Evolutionary conservation across 2,113 vertebrate genomes (phyloP).

Genomic region (Balaeniceps rex): DNA sequence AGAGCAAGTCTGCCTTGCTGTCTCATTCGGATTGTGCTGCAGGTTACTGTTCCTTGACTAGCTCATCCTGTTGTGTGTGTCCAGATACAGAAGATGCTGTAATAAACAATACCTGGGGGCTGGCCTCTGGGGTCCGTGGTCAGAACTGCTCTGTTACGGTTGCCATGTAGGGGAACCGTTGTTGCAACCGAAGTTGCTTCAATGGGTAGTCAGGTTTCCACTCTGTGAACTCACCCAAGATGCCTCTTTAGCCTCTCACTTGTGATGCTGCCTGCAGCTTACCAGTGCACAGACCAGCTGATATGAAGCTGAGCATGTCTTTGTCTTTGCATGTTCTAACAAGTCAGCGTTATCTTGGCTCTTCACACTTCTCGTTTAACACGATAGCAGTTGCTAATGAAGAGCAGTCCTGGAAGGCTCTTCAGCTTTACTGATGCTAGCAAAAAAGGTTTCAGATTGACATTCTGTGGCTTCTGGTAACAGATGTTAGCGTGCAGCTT

Average conservation of each 20-base stretch:
- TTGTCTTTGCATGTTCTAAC: not conserved
- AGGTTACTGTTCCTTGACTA: not conserved
- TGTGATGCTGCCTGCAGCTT: not conserved
- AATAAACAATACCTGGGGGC: not conserved
- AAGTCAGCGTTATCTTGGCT: not conserved
- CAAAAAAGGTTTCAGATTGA: not conserved
- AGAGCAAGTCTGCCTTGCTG: not conserved
- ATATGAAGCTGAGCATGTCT: not conserved
- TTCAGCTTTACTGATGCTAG: not conserved
- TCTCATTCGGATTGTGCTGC: not conserved
- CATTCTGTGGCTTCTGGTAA: not conserved
- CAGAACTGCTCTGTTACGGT: not conserved
- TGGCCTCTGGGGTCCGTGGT: not conserved
- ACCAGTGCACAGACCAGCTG: not conserved
- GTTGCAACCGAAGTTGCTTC: no score
- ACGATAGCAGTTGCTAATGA: not conserved
- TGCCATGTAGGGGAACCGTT: rapidly evolving
- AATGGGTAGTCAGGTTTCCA: not conserved
- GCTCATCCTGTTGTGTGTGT: not conserved
- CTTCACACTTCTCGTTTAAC: not conserved
- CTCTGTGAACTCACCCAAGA: not conserved
- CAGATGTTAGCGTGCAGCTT: not conserved
- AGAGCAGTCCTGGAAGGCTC: not conserved
- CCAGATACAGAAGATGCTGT: not conserved
- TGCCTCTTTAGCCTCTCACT: rapidly evolving